These are phyloP conservation scores for Prosopocoilus inquinatus DNA, from an alignment of 2,888 invertebrate species.

Conservation along the genomic window DNA sequence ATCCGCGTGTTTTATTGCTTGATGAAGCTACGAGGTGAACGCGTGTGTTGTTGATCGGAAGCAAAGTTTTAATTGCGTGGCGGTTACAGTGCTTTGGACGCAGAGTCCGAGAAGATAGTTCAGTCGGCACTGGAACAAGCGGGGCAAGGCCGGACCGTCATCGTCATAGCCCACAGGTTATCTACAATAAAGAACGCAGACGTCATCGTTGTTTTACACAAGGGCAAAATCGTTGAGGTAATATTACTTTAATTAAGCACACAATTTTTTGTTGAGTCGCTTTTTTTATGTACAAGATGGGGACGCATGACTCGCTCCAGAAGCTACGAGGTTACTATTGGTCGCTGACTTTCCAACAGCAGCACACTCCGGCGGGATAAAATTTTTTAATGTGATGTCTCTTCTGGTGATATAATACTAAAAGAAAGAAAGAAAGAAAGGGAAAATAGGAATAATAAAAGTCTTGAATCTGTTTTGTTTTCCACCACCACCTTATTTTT, in stretches of 20 bases:
- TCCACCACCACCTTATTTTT: neutral
- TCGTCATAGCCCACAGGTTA: slow-evolving; percentile 93
- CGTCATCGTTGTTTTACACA: slow-evolving; percentile 83
- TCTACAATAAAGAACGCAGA: slow-evolving; percentile 92
- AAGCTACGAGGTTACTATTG: slow-evolving; percentile 80
- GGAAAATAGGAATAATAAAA: neutral
- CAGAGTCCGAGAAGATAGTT: slow-evolving; percentile 87
- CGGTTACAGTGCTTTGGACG: slow-evolving; percentile 78
- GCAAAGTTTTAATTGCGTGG: neutral
- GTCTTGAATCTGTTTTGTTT: neutral
- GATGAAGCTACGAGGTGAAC: slow-evolving; percentile 91
- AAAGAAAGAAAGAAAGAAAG: too few species aligned
- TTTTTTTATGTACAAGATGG: slow-evolving; percentile 61
- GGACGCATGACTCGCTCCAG: slow-evolving; percentile 77
- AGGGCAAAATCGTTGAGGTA: slow-evolving; percentile 83
- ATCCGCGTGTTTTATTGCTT: slow-evolving; percentile 82
- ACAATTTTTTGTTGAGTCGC: slow-evolving; percentile 5
- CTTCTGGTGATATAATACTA: too few species aligned
- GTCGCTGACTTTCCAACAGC: slow-evolving; percentile 76
- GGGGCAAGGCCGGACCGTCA: slow-evolving; percentile 79
- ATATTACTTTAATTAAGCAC: slow-evolving; percentile 1
- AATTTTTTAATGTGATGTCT: neutral
- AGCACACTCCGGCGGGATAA: slow-evolving; percentile 30
- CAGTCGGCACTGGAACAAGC: slow-evolving; percentile 85
- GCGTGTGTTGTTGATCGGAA: neutral